Base-by-base conservation (phyloP, 2,888 invertebrate species). In the Ochropleura plecta region DNA sequence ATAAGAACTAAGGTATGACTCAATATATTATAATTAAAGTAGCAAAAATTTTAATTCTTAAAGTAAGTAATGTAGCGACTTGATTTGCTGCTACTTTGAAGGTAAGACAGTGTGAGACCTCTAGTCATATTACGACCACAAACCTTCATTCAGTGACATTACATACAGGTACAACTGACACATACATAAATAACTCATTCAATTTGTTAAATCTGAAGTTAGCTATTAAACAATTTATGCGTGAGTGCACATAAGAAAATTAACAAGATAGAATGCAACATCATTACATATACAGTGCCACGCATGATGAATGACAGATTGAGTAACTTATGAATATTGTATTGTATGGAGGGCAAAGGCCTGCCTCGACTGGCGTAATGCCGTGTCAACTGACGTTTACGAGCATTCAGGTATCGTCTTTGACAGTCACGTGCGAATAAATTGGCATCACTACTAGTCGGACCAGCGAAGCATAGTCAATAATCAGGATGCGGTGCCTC, bases 221-320 rank as follows among this genome's bases (percentile, higher is more conserved):
- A 69, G 57, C 65, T 73, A 60, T 83, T 83, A 76, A 85, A 79
- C 67, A 72, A 86, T 84, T 81, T 70, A 81, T 76, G 51, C 67
- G 44, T 42, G 65, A 76, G 18, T 66, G 73, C 51, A 73, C 75
- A 77, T 64, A 78, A 63, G 81, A 76, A 79, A 82, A 86, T 81
- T 51, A 74, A 76, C 81, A 79, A 84, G 79, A 84, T 81, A 82
- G 81, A 74, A 79, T 86, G 79, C 71, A 73, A 68, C 66, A 64
- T 62, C 63, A 82, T 81, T 76, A 81, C 81, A 82, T 82, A 79
- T 79, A 63, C 64, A 42, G 59, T 72, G 73, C 64, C 85, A 64
- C 59, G 53, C 46, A 75, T 80, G 78, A 83, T 69, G 75, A 78
- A 81, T 86, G 78, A 76, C 70, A 30, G 57, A 79, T 71, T 75